Base-by-base conservation (phyloP, 2,797 vertebrate genomes). In the Oreortyx pictus region DNA sequence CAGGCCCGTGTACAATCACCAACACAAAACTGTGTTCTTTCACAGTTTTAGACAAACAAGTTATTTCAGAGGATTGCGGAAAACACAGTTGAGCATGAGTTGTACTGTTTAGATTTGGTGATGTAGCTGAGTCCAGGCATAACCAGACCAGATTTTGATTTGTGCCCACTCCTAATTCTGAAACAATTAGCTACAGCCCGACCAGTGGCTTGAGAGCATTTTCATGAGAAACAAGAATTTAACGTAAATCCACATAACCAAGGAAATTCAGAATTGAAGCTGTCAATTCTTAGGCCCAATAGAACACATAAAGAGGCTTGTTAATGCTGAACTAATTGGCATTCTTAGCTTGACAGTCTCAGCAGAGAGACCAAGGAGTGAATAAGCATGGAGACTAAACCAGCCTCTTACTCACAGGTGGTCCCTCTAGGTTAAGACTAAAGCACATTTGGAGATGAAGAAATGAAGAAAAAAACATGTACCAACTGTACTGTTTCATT, bases 291-390 rank as follows among this genome's bases (percentile, higher is more conserved):
- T 73, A 92, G 92, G 67, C 94, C 96, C 93, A 95, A 96, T 95
- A 96, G 94, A 96, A 96, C 93, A 90, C 94, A 96, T 96, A 96
- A 96, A 95, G 93, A 93, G 79, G 79, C 92, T 96, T 95, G 94
- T 96, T 96, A 96, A 96, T 94, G 96, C 95, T 95, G 89, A 96
- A 94, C 95, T 96, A 96, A 94, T 94, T 95, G 93, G 93, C 92
- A 95, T 95, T 92, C 91, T 91, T 88, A 74, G 91, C 82, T 95
- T 97, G 94, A 89, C 94, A 96, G 89, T 96, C 92, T 95, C 91
- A 97, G 92, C 78, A 95, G 85, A 94, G 94, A 93, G 91, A 94
- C 89, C 93, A 90, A 87, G 90, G 82, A 91, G 90, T 93, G 94
- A 93, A 94, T 94, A 92, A 93, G 91, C 90, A 92, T 96, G 92